Evolutionary conservation across 2,113 vertebrate species (phyloP), one percentile per base, ranked within the genome.

Genomic region (Rutilus rutilus): DNA sequence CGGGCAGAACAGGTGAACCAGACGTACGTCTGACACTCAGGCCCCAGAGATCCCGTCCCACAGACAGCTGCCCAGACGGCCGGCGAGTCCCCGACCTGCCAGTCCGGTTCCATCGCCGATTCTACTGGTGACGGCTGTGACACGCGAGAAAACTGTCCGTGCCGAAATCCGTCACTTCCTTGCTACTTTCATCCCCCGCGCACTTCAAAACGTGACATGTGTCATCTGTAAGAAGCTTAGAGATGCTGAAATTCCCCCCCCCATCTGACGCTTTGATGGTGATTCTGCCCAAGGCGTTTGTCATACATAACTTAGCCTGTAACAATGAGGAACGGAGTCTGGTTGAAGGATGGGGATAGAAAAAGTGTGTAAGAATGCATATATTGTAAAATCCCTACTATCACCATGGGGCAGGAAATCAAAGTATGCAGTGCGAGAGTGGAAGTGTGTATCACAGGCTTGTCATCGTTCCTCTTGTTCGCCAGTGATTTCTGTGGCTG

Each of bases 271-370:
- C 94, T 97, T 97, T 96, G 95, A 96, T 92, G 92, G 94, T 93
- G 93, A 94, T 93, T 92, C 93, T 92, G 95, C 95, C 95, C 90
- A 89, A 81, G 96, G 96, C 94, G 0, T 96, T 96, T 95, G 95
- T 96, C 95, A 96, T 94, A 94, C 93, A 94, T 95, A 96, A 94
- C 93, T 97, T 95, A 95, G 94, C 88, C 94, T 92, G 93, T 96
- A 96, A 96, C 96, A 96, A 96, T 96, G 95, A 92, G 89, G 94
- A 95, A 94, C 93, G 94, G 93, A 92, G 92, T 91, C 90, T 90
- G 85, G 92, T 92, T 95, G 90, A 90, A 75, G 45, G 85, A 64
- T 67, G 78, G 78, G 86, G 86, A 89, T 82, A 86, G 83, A 78
- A 47, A 86, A 77, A 30, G 86, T 90, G 91, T 92, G 90, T 94